These are phyloP conservation scores for Himalopsyche kuldschensis DNA, from an alignment of 2,888 invertebrate species.

Conservation along the genomic window DNA sequence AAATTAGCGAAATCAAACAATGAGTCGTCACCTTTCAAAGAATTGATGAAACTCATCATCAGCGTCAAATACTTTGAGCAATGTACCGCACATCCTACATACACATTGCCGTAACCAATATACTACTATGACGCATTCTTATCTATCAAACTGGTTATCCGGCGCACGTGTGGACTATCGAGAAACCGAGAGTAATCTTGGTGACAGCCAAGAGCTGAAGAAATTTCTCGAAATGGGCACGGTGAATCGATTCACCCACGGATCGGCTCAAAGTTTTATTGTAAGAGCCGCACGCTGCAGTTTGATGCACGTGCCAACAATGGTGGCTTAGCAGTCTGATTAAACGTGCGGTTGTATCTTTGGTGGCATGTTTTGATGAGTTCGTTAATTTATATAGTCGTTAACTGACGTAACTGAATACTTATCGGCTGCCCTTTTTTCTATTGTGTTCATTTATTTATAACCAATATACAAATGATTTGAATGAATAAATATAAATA, in stretches of 20 bases:
- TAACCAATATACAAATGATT: no score
- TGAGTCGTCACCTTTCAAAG: not conserved
- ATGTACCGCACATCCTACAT: not conserved
- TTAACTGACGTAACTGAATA: not conserved
- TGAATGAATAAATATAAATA: no score
- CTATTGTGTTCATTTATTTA: no score
- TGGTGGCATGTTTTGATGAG: not conserved
- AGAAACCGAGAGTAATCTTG: conserved; percentile 1
- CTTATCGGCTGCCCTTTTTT: not conserved
- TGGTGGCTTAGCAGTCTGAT: not conserved
- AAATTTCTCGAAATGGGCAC: not conserved
- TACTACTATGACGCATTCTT: not conserved
- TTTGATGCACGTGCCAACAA: not conserved
- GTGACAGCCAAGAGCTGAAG: not conserved
- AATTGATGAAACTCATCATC: not conserved
- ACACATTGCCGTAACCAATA: not conserved
- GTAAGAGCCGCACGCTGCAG: not conserved
- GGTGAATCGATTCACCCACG: not conserved
- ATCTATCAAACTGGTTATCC: not conserved
- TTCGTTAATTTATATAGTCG: not conserved
- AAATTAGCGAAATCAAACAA: not conserved
- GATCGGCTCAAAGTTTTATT: not conserved
- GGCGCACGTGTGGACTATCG: not conserved
- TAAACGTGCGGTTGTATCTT: not conserved
- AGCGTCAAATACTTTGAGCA: not conserved